Base-by-base conservation (phyloP, 2,888 invertebrate genomes). In the Drosophila robusta region DNA sequence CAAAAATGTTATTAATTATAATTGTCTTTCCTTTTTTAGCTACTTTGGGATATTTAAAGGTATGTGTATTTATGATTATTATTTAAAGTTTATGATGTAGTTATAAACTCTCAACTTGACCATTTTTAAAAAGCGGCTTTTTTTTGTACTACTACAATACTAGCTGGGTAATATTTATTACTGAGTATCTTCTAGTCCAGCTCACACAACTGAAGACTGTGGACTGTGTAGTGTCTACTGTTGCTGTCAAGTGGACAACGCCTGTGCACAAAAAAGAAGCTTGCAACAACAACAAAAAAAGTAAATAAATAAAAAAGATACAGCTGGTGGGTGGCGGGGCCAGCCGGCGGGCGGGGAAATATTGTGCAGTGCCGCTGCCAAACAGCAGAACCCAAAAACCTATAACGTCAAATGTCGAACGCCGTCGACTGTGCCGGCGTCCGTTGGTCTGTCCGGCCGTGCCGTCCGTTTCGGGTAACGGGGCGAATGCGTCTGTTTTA, bases 391-490 rank as follows among this genome's bases (percentile, higher is more conserved):
- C 38, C 44, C 47, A 49, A 82, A 87, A 73, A 78, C 78, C 82
- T 76, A 79, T 78, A 89, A 85, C 83, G 70, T 84, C 87, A 89
- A 82, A 89, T 82, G 89, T 88, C 83, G 87, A 86, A 85, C 87
- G 57, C 51, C 68, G 80, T 65, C 62, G 71, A 50, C 38, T 47
- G 51, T 57, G 56, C 26, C 29, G 41, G 11, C 36, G 18, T 49
- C 34, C 22, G 41, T 42, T 22, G 6, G 12, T 11, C 32, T 16
- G 51, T 36, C 47, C 4, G 18, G 9, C 18, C 6, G 49, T 26
- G 26, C 3, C 11, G 38, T n/a, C 22, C 39, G 49, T 45, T 47
- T 8, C 39, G 42, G 60, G 60, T 47, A 57, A 41, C 68, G 55
- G 56, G 58, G 65, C 76, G 57, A 73, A 76, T 72, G 88, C 75